These are phyloP conservation scores for Autographa gamma DNA, from an alignment of 2,888 invertebrate genomes.

Conservation along the genomic window DNA sequence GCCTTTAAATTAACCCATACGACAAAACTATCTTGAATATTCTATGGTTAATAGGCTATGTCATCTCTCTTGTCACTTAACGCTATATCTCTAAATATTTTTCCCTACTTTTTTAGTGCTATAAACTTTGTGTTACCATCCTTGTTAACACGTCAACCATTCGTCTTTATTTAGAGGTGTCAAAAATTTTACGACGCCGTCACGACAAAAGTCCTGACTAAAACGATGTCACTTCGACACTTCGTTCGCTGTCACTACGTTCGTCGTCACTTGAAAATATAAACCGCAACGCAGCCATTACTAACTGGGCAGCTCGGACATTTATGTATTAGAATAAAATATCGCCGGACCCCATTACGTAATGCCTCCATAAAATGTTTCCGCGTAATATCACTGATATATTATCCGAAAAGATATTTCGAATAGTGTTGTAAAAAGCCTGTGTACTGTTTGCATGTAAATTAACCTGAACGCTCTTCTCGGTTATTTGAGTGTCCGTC, in stretches of 20 bases:
- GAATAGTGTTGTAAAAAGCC: slow-evolving; percentile 55
- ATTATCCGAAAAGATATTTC: slow-evolving; percentile 68
- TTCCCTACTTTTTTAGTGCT: neutral
- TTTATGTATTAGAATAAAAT: slow-evolving; percentile 73
- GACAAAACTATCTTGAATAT: neutral
- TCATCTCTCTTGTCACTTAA: neutral
- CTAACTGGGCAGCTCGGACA: slow-evolving; percentile 48
- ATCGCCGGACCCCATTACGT: slow-evolving; percentile 77
- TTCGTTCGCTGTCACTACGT: neutral
- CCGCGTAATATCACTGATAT: slow-evolving; percentile 77
- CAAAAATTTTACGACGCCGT: neutral
- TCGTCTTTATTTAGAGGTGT: slow-evolving; percentile 2
- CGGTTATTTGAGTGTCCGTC: slow-evolving; percentile 23
- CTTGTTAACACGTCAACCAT: neutral
- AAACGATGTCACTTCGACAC: slow-evolving; percentile 13
- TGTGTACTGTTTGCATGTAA: slow-evolving; percentile 39
- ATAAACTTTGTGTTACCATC: neutral
- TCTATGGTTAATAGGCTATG: too few relatives aligned
- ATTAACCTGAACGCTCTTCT: slow-evolving; percentile 36
- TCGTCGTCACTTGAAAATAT: slow-evolving; percentile 13
- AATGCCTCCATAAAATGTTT: slow-evolving; percentile 81
- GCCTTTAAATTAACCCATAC: neutral
- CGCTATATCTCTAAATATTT: slow-evolving; percentile 4
- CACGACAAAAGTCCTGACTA: slow-evolving; percentile 6
- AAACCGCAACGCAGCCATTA: slow-evolving; percentile 31